A percentile compares a stretch with the other conserved stretches of the same genome.
These are phyloP conservation scores for Pterostichus niger DNA, from an alignment of 2,888 invertebrate species.

Conservation along the genomic window DNA sequence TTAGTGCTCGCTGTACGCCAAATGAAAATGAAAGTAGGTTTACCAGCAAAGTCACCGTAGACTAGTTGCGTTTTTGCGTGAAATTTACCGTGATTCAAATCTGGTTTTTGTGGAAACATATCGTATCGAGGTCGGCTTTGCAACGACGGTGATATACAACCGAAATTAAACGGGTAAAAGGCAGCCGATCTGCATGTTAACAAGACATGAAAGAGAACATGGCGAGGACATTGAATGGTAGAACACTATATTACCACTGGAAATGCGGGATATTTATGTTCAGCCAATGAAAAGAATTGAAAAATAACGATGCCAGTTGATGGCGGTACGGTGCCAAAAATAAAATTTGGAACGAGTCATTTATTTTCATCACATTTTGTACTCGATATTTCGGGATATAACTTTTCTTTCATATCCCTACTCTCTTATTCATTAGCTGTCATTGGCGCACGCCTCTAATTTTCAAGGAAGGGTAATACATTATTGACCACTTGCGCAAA, in stretches of 20 bases:
- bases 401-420: constrained; percentile 29
- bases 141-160: neutral
- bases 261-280: constrained; percentile 47
- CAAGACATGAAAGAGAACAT: constrained; percentile 18
- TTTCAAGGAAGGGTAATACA: neutral
- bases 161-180: neutral
- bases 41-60: neutral
- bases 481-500: too few species aligned
- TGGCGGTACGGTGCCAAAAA: constrained; percentile 50
- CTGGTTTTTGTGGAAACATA: too few species aligned
- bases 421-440: neutral
- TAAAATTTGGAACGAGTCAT: constrained; percentile 49
- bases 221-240: neutral
- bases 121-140: too few species aligned
- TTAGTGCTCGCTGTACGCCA: neutral
- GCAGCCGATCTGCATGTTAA: constrained; percentile 12
- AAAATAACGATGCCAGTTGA: constrained; percentile 44
- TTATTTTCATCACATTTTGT: constrained; percentile 58
- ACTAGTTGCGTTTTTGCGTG: neutral
- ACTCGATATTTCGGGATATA: constrained; percentile 54
- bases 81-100: neutral
- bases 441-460: neutral
- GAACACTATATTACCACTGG: constrained; percentile 27
- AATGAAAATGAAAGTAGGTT: neutral
- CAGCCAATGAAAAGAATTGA: constrained; percentile 48